phyloP scores from a whole-genome alignment of 2,797 vertebrate genomes.

The Phrynocephalus forsythii region DNA sequence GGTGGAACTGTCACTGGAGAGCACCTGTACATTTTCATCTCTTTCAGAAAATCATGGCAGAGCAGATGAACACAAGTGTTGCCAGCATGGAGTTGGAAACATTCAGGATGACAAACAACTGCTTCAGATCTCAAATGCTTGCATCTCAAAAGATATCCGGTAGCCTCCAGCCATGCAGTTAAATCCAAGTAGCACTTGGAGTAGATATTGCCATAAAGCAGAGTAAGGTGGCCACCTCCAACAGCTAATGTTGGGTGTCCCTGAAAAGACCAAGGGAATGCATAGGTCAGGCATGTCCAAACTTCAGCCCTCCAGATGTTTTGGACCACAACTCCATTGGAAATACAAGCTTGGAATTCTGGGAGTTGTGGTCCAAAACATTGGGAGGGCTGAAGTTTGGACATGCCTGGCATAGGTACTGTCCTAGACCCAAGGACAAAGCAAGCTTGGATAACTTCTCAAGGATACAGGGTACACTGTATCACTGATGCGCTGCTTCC shows the following conservation, averaged over 20 bases:
- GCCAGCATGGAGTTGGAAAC: background rate
- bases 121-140: background rate
- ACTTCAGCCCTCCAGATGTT: no score
- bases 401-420: no score
- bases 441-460: no score
- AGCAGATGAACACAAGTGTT: slow-evolving; percentile 5
- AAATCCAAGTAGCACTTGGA: background rate
- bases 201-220: background rate
- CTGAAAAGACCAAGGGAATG: background rate
- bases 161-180: no score
- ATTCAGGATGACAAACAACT: background rate
- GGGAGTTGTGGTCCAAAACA: no score
- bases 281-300: no score
- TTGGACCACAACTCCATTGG: no score
- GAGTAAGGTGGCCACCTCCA: background rate
- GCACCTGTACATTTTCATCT: background rate
- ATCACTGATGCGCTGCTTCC: no score
- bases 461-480: no score
- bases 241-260: background rate
- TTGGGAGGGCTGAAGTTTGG: no score
- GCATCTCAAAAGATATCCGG: background rate
- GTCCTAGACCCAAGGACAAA: no score
- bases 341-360: no score
- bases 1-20: background rate
- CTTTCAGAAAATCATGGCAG: slow-evolving; percentile 5